phyloP scores from a whole-genome alignment of 1,140 invertebrate genomes.

The Drosophila ficusphila region DNA sequence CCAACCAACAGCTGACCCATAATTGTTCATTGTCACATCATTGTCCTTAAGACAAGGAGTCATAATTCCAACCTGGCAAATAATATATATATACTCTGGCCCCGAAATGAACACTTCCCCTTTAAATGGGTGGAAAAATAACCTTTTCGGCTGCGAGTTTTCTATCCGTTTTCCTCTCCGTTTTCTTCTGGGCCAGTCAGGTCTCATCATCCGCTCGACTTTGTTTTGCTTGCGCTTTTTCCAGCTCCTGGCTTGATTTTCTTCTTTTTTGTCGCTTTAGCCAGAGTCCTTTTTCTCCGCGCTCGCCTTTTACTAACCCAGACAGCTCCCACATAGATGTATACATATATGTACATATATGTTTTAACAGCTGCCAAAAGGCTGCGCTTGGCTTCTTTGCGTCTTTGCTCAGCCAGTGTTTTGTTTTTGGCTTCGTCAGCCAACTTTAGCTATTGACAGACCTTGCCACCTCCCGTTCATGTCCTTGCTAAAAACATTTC shows the following conservation, averaged over 20 bases:
- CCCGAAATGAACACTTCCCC: not conserved
- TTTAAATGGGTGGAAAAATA: not conserved
- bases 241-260: conserved; percentile 44
- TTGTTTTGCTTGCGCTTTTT: conserved; percentile 28
- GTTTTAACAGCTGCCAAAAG: conserved; percentile 38
- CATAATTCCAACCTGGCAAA: not conserved
- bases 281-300: conserved; percentile 5
- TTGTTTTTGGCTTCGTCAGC: conserved; percentile 48
- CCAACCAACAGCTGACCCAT: conserved; percentile 14
- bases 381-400: conserved; percentile 30
- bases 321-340: conserved; percentile 20
- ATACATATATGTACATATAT: conserved; percentile 12
- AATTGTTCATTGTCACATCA: conserved; percentile 6
- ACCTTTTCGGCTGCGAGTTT: not conserved
- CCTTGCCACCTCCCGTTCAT: conserved; percentile 9
- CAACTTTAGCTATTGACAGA: conserved; percentile 12
- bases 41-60: not conserved
- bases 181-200: conserved; percentile 45
- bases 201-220: conserved; percentile 33
- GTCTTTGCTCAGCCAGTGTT: conserved; percentile 6
- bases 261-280: conserved; percentile 40
- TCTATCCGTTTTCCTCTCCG: conserved; percentile 5
- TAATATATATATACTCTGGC: not conserved
- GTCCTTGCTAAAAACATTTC: conserved; percentile 14
- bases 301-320: conserved; percentile 24